A percentile compares a stretch with the other conserved stretches of the same genome.
These are phyloP conservation scores for Thymallus thymallus DNA, from an alignment of 2,113 vertebrate species.

Conservation along the genomic window DNA sequence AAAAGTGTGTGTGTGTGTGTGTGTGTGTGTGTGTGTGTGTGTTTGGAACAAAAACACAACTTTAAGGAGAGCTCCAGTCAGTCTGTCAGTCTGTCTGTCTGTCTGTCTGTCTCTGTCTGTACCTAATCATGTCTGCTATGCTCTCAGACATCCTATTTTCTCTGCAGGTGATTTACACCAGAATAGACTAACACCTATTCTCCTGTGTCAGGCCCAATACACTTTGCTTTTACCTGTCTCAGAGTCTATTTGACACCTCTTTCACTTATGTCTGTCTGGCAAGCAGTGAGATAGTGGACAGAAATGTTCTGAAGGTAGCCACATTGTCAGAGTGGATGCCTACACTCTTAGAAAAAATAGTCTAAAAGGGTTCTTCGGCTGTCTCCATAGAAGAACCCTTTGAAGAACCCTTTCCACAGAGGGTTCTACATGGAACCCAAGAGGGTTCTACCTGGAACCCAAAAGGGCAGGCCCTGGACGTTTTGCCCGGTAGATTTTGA, in stretches of 20 bases:
- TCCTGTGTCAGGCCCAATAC: not conserved
- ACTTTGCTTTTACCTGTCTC: no score
- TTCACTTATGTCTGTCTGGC: not conserved
- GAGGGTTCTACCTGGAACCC: no score
- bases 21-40: conserved; percentile 6
- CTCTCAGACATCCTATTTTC: conserved; percentile 8
- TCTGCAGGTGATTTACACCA: not conserved
- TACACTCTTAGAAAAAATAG: no score
- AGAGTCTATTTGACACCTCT: not conserved
- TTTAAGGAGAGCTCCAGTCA: conserved; percentile 27
- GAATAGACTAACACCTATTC: not conserved
- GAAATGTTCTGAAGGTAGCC: no score
- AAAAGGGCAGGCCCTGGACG: no score
- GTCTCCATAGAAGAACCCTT: no score
- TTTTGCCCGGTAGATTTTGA: no score
- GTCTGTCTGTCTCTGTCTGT: not conserved
- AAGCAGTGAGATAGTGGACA: not conserved
- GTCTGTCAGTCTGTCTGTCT: no score
- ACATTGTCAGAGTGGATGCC: not conserved
- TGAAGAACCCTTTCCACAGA: no score
- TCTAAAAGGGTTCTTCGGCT: no score
- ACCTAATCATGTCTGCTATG: conserved; percentile 32
- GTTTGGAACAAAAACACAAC: conserved; percentile 14
- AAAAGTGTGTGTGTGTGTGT: conserved; percentile 9
- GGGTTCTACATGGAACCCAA: no score